Base-by-base conservation (phyloP, 2,888 invertebrate species). In the Scelioninae gen. 2 region DNA sequence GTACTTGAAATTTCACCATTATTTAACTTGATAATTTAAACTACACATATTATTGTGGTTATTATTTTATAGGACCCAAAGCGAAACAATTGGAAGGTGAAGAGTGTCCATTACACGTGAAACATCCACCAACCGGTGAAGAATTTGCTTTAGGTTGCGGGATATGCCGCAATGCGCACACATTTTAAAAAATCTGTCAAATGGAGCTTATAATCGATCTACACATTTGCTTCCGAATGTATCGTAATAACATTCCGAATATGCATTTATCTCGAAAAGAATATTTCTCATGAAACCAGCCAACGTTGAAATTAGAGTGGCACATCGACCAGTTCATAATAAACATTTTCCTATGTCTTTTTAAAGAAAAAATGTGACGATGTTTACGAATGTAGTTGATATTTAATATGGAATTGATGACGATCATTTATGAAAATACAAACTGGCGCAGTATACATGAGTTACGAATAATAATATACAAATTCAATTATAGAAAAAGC, bases 111-210 rank as follows among this genome's bases (percentile, higher is more conserved):
- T 88, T 98, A 28, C 97, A 96, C 87, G 93, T 98, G 2, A 92
- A 94, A 81, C 98, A 99, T 88, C 98, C 98, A 25, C 92, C 96
- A 3, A 98, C 98, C 0, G 98, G 98, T 31, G 98, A 98, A 86
- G 98, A 98, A 87, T 98, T 97, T 87, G 98, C 98, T 48, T 90
- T 99, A 45, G 98, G 98, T 73, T 98, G 98, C 88, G 98, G 98
- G 43, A 95, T 98, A 55, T 99, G 98, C 84, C 91, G 98, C 43
- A 97, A 98, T 89, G 94, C 95, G 74, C 94, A 95, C 87, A 96
- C 95, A 15, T 96, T 96, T 87, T 96, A 89, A 89, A 65, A 15
- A 11, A 48, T n/a, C 25, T 37, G n/a, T 55, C 13, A 33, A 55
- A 58, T 11, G 48, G 33, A 52, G 28, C 25, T 58, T 48, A 55